Conservation (phyloP, 2,113 vertebrate genomes). For the Colistium nudipinnis region DNA sequence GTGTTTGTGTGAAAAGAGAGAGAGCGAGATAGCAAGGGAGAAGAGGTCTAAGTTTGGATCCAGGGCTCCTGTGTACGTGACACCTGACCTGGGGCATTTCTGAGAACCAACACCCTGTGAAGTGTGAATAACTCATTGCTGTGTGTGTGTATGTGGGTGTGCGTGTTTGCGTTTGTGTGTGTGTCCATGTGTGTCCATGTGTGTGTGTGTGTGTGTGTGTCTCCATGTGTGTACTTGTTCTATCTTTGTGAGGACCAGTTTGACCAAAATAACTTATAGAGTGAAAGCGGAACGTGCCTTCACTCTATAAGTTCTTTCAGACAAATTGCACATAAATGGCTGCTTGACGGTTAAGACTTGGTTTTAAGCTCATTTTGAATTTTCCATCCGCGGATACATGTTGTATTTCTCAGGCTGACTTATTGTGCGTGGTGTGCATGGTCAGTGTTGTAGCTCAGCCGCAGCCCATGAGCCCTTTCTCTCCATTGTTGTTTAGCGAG, state of each 20-base stretch:
- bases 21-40: neutral
- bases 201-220: conserved; percentile 10
- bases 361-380: neutral
- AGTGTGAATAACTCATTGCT: conserved; percentile 68
- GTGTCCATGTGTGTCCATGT: conserved; percentile 9
- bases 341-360: too few relatives aligned
- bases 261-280: too few relatives aligned
- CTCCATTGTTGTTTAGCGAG: conserved; percentile 46
- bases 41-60: conserved; percentile 69
- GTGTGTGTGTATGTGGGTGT: conserved; percentile 23
- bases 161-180: conserved; percentile 4
- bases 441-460: conserved; percentile 13
- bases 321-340: too few relatives aligned
- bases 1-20: conserved; percentile 41
- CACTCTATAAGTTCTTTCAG: too few relatives aligned
- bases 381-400: neutral
- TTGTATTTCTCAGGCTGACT: neutral
- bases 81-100: conserved; percentile 75
- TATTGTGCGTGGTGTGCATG: conserved; percentile 19
- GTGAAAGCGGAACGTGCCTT: too few relatives aligned
- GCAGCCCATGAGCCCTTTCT: conserved; percentile 32
- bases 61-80: conserved; percentile 70
- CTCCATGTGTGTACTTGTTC: too few relatives aligned
- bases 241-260: too few relatives aligned
- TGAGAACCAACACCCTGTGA: conserved; percentile 70